Percentiles rank a stretch among this genome's conserved stretches.
phyloP scores from a whole-genome alignment of 1,140 invertebrate species.

The Pachypeltis micranthus region DNA sequence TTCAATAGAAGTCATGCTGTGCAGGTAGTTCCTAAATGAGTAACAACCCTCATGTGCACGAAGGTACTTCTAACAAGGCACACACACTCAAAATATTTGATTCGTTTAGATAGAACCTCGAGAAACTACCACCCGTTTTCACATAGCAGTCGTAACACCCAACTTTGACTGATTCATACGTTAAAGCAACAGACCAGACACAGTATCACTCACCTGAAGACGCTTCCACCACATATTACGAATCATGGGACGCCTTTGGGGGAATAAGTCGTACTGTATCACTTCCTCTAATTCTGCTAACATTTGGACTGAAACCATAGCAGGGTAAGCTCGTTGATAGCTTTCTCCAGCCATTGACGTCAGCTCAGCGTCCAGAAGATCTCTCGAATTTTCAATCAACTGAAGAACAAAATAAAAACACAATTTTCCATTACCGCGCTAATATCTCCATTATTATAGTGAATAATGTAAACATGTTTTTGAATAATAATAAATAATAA shows the following conservation, averaged over 20 bases:
- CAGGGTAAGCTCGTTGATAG: conserved; percentile 93
- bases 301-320: conserved; percentile 95
- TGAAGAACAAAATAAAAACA: conserved; percentile 14
- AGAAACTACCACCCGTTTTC: too few relatives aligned
- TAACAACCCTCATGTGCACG: too few relatives aligned
- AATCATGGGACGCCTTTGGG: conserved; percentile 71
- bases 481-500: too few relatives aligned
- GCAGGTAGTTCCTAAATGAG: too few relatives aligned
- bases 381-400: conserved; percentile 80
- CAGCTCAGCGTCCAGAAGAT: conserved; percentile 89
- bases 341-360: conserved; percentile 97
- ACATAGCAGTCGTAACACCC: too few relatives aligned
- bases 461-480: too few relatives aligned
- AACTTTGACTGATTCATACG: not conserved
- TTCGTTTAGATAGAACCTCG: too few relatives aligned
- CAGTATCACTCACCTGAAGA: conserved; percentile 45
- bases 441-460: too few relatives aligned
- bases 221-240: conserved; percentile 92
- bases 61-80: too few relatives aligned
- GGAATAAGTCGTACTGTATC: conserved; percentile 86
- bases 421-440: too few relatives aligned
- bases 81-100: too few relatives aligned
- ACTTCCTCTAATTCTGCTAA: conserved; percentile 95
- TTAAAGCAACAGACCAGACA: not conserved
- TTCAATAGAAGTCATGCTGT: too few relatives aligned